Evolutionary conservation across 2,797 vertebrate species (phyloP), one percentile per base, ranked within the genome.

Genomic region (Sebastiscus tertius): DNA sequence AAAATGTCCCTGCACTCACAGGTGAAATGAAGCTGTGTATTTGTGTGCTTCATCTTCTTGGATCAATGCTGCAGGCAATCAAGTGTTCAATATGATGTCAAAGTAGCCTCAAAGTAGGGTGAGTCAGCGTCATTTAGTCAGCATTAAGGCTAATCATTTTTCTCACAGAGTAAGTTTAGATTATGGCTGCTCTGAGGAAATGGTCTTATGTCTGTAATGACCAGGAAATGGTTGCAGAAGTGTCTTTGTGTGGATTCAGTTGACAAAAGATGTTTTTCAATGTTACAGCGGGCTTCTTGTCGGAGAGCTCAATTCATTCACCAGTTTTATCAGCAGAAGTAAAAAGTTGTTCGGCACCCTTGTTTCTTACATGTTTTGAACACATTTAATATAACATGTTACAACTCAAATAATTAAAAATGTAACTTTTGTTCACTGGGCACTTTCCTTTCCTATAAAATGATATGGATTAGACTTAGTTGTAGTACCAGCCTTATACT

Each of bases 81-180:
- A 70, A n/a, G 34, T 60, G 42, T 54, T 78, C 27, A 63, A 20
- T 34, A 11, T 58, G 29, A 75, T 34, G 66, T 80, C 74, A 60
- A 34, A 11, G 18, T 52, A 16, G 20, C 49, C 16, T 24, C 22
- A n/a, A n/a, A n/a, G 60, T 34, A 55, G 59, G 54, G 65, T 83
- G 75, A 85, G 60, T 79, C 64, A 71, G 70, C 52, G 56, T 58
- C 39, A 72, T 75, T 77, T 20, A n/a, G 11, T 52, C 55, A 42
- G 39, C 49, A 66, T 76, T 65, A 59, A 71, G 24, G 24, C 59
- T 2, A 31, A 55, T 69, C 16, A 20, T n/a, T 13, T 27, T 20
- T 58, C 9, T 64, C 26, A 1, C 26, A 49, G 33, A 39, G 55
- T 26, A 6, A 67, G 8, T 54, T 24, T 49, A 34, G 18, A 36